A percentile compares a stretch with the other conserved stretches of the same genome.
Conservation (phyloP, 30 jellyfish, hydroid and myxozoan species). For the Turritopsis rubra region DNA sequence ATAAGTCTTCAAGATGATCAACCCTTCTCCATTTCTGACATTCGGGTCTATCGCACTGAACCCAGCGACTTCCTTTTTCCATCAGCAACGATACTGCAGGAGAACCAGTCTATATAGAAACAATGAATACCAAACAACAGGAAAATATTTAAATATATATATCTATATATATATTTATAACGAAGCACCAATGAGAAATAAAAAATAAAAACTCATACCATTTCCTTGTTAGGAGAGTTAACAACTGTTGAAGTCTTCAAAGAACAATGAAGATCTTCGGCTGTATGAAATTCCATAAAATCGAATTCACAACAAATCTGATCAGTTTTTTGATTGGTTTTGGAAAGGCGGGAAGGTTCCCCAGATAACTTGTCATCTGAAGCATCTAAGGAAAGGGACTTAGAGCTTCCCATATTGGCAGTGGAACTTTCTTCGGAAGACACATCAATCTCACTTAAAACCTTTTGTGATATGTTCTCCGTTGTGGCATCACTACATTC, state of each 20-base stretch:
- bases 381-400: not conserved
- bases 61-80: slow-evolving; percentile 44
- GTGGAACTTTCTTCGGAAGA: not conserved
- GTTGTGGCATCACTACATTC: not conserved
- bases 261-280: not conserved
- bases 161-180: no score
- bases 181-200: not conserved
- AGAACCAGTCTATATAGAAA: not conserved
- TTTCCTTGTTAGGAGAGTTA: not conserved
- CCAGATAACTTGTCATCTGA: not conserved
- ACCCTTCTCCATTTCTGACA: slow-evolving; percentile 92
- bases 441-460: not conserved
- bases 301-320: not conserved
- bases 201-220: not conserved
- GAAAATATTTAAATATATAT: no score
- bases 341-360: not conserved
- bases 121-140: no score
- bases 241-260: not conserved
- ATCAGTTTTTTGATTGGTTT: not conserved
- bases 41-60: slow-evolving; percentile 77
- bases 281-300: not conserved
- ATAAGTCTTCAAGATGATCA: slow-evolving; percentile 32
- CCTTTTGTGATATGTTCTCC: not conserved
- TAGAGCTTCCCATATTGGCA: not conserved
- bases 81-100: not conserved